phyloP scores from a whole-genome alignment of 2,797 vertebrate genomes.

The Alauda arvensis region DNA sequence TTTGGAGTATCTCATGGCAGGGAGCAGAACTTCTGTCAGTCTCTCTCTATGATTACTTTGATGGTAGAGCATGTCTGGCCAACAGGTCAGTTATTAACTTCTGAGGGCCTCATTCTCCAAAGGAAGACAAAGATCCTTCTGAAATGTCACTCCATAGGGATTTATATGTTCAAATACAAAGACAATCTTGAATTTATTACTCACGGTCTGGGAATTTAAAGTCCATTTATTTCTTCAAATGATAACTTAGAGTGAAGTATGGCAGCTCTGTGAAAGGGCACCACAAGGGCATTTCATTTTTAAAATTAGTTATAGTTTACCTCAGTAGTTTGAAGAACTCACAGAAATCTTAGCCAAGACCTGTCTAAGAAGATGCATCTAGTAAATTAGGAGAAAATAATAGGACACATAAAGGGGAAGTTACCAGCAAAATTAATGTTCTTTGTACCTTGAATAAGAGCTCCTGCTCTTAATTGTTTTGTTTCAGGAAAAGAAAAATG shows the following conservation, averaged over 20 bases:
- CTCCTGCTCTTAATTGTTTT: neutral
- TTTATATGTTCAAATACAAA: neutral
- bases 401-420: neutral
- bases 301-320: neutral
- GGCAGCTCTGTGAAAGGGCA: neutral
- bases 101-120: neutral
- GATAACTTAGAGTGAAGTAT: neutral
- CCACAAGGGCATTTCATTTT: neutral
- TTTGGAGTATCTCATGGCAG: neutral
- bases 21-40: neutral
- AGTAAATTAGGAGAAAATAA: neutral
- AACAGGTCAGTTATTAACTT: neutral
- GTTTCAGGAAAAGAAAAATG: neutral
- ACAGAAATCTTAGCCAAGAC: neutral
- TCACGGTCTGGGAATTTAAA: neutral
- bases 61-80: neutral
- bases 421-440: neutral
- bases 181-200: neutral
- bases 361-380: neutral
- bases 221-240: conserved; percentile 6
- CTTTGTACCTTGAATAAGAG: neutral
- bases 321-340: neutral
- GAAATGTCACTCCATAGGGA: neutral
- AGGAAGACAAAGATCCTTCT: neutral
- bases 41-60: neutral